Evolutionary conservation across 2,888 invertebrate genomes (phyloP), one percentile per base, ranked within the genome.

Genomic region (Chymomyza procnemis): DNA sequence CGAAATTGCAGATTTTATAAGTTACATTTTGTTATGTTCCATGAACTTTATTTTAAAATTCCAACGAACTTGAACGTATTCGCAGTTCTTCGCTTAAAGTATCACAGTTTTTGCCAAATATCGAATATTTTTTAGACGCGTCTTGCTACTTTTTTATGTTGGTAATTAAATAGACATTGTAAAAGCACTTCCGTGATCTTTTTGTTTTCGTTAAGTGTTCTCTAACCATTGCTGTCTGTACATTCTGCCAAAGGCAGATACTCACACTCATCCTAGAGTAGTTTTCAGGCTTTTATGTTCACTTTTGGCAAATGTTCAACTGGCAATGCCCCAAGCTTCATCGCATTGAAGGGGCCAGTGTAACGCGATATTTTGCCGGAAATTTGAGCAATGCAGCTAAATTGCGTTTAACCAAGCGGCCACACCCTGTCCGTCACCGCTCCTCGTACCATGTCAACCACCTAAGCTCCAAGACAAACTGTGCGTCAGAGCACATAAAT

Each of bases 351-450:
- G 69, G 16, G 47, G 64, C 61, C 58, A 55, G 78, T 58, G 78
- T 78, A 85, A 83, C 61, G 61, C 73, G 85, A 83, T 86, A 83
- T 73, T 71, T 63, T 47, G 56, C 67, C 82, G 85, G 83, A 83
- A 85, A 87, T 82, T 85, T 74, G 79, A 83, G 75, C 85, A 79
- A 78, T 83, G 87, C 82, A 83, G 73, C 87, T 73, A 85, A 81
- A 84, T 86, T 82, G 85, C 81, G 85, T 86, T 86, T 77, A 82
- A 75, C 85, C 54, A 54, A 14, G 19, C 21, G 9, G 22, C 54
- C n/a, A 52, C n/a, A 52, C 9, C n/a, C 52, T 54, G 9, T 41
- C 30, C 30, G 57, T n/a, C n/a, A n/a, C n/a, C 4, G 26, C 26
- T 26, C 6, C 26, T 8, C 19, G 50, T 16, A n/a, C 34, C 16